A percentile compares a stretch with the other conserved stretches of the same genome.
Conservation (phyloP, 2,888 invertebrate species). For the Tipula vernalis region DNA sequence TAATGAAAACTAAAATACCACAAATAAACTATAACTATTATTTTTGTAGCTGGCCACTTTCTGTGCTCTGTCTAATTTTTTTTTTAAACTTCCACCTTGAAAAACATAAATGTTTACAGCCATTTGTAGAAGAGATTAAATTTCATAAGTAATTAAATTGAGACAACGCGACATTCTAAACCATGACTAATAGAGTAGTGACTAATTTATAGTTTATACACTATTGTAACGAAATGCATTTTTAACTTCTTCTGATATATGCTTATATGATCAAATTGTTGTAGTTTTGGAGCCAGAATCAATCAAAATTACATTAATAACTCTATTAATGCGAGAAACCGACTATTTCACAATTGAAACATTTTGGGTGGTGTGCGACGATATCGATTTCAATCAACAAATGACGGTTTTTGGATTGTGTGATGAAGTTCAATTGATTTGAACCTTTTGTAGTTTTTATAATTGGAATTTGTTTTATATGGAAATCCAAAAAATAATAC, state of each 20-base stretch:
- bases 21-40: too few relatives aligned
- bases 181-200: background rate
- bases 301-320: background rate
- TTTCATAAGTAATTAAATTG: background rate
- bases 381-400: background rate
- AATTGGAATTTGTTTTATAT: background rate
- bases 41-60: too few relatives aligned
- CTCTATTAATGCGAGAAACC: background rate
- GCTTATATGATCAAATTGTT: background rate
- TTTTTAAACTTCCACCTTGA: too few relatives aligned
- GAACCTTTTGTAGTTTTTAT: background rate
- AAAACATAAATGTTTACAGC: too few relatives aligned
- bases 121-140: background rate
- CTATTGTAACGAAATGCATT: background rate
- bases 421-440: background rate
- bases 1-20: too few relatives aligned
- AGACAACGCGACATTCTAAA: background rate
- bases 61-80: too few relatives aligned
- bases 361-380: background rate
- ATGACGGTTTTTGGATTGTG: background rate
- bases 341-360: background rate
- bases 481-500: background rate
- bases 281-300: background rate
- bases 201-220: background rate
- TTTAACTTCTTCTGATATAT: background rate